Conservation (phyloP, 1,140 invertebrate genomes). For the Chironomus striatipennis region DNA sequence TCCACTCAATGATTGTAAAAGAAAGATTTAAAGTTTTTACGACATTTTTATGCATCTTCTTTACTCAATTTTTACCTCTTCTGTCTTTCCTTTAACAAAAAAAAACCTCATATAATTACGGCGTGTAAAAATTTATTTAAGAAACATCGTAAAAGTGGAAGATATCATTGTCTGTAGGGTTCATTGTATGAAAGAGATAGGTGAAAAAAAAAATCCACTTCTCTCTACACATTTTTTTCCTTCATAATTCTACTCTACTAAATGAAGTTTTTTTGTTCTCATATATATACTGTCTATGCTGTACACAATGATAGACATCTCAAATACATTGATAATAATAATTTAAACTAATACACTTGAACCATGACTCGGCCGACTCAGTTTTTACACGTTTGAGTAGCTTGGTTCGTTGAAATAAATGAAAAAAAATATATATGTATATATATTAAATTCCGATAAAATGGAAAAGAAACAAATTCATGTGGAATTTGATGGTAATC, state of each 20-base stretch:
- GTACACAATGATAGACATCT: not conserved
- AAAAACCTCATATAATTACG: not conserved
- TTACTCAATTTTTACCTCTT: too few relatives aligned
- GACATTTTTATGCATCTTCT: too few relatives aligned
- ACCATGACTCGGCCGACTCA: not conserved
- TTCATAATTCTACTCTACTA: not conserved
- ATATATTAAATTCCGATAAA: conserved; percentile 19
- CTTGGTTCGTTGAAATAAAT: not conserved
- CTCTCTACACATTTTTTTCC: conserved; percentile 11
- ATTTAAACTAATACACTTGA: not conserved
- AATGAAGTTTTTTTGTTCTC: not conserved
- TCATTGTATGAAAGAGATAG: not conserved
- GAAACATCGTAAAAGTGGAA: not conserved
- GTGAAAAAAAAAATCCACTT: not conserved
- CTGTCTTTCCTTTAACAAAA: not conserved
- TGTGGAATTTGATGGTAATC: conserved; percentile 3
- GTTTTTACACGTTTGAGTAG: not conserved
- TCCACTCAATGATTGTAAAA: too few relatives aligned
- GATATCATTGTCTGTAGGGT: conserved; percentile 5
- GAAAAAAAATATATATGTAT: not conserved
- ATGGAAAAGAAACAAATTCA: conserved; percentile 17
- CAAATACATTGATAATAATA: not conserved
- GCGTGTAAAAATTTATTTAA: not conserved
- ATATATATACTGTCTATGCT: not conserved
- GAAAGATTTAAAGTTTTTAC: too few relatives aligned